phyloP scores from a whole-genome alignment of 2,113 vertebrate genomes.

The Puntigrus tetrazona region DNA sequence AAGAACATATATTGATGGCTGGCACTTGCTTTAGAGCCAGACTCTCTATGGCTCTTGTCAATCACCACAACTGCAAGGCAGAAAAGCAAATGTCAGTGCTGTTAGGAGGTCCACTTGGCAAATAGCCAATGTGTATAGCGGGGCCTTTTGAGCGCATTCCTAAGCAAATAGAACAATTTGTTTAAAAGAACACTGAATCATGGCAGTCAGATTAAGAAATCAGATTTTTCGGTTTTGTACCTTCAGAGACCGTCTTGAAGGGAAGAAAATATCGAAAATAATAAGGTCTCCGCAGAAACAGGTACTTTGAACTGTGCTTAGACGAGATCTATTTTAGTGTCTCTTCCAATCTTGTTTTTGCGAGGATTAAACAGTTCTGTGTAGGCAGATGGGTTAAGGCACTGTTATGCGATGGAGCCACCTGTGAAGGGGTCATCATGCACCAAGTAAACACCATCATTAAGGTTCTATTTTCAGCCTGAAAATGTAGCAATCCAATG shows the following conservation, averaged over 20 bases:
- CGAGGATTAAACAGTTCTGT: conserved; percentile 23
- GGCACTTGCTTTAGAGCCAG: not conserved
- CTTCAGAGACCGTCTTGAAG: not conserved
- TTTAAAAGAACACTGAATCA: not conserved
- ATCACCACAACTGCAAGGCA: not conserved
- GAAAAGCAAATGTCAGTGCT: conserved; percentile 5
- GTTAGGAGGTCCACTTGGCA: not conserved
- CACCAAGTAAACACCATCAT: conserved; percentile 31
- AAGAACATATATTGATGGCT: not conserved
- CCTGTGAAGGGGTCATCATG: conserved; percentile 33
- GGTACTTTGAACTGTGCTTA: conserved; percentile 39
- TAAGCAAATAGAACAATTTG: not conserved
- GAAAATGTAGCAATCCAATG: not conserved
- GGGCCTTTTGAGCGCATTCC: not conserved
- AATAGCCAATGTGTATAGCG: not conserved
- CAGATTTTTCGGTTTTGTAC: not conserved
- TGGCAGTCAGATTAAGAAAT: conserved; percentile 5
- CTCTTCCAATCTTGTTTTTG: conserved; percentile 23
- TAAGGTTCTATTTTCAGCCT: conserved; percentile 36
- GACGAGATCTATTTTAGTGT: not conserved
- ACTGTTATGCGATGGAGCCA: conserved; percentile 19
- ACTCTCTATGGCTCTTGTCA: not conserved
- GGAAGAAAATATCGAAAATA: conserved; percentile 1
- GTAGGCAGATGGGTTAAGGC: conserved; percentile 10
- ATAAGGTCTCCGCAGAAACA: conserved; percentile 32